Base-by-base conservation (phyloP, 2,113 vertebrate species). In the Labeo catla region DNA sequence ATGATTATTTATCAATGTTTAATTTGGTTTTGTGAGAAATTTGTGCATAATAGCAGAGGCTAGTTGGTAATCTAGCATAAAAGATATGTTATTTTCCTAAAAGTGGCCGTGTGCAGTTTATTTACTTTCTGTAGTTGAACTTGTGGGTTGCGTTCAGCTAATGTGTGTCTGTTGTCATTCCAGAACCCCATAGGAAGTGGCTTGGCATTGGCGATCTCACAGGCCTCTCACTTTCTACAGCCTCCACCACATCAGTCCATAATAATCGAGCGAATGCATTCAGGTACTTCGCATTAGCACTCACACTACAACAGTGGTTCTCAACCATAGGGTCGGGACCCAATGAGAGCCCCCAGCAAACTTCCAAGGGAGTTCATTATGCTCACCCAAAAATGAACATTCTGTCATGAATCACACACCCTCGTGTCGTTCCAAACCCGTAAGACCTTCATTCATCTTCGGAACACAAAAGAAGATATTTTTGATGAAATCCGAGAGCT, bases 241-340 rank as follows among this genome's bases (percentile, higher is more conserved):
- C 97, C 98, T 89, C 98, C 98, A n/a, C 97, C 98, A 90, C 97
- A 99, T 92, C 98, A 99, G 93, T 99, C 98, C 88, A 99, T 99
- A 93, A 99, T 99, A 93, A 99, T 99, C 84, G 98, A 99, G 86
- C 95, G 98, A 90, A 99, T 99, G 98, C 98, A 99, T 91, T 99
- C 98, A 91, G 98, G 98, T 99, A 96, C 94, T 88, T 92, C 50
- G 81, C 63, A 45, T 72, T n/a, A 76, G 21, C n/a, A 3, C 21
- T 61, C 21, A 61, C 57, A 8, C 45, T 70, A 45, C 16, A 43
- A 0, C 57, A n/a, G 57, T n/a, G 57, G 11, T 34, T 65, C n/a
- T 65, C 63, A 65, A 34, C 23, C n/a, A 63, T 9, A 8, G n/a
- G 4, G n/a, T 23, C n/a, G 3, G 10, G 23, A 10, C 10, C 59